Percentiles rank a stretch among this genome's conserved stretches.
Conservation (phyloP, 2,888 invertebrate species). For the Drosophila multiciliata region DNA sequence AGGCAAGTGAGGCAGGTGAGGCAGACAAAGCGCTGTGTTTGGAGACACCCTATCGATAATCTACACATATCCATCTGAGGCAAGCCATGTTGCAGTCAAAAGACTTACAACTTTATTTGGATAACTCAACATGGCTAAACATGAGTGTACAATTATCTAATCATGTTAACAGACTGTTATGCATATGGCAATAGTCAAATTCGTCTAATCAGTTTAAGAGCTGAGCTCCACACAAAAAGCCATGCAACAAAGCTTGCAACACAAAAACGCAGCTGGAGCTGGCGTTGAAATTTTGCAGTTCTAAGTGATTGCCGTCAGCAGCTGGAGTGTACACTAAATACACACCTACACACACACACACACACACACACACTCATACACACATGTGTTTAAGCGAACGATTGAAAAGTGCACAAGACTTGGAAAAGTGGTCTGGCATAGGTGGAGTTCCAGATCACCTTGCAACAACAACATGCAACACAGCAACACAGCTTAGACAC, state of each 20-base stretch:
- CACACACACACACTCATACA: not conserved
- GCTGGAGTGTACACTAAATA: not conserved
- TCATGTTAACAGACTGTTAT: slow-evolving; percentile 34
- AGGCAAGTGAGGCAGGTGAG: not conserved
- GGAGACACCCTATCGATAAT: not conserved
- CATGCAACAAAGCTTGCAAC: slow-evolving; percentile 31
- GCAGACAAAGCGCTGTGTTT: not conserved
- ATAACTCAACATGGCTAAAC: slow-evolving; percentile 2
- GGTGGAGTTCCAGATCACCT: slow-evolving; percentile 70
- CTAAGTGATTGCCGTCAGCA: slow-evolving; percentile 25
- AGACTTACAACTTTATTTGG: slow-evolving; percentile 24
- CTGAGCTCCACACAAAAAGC: slow-evolving; percentile 8
- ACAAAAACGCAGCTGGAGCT: slow-evolving; percentile 69
- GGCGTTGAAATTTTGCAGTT: slow-evolving; percentile 54
- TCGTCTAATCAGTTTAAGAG: slow-evolving; percentile 38
- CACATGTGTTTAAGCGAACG: slow-evolving; percentile 58
- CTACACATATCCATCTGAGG: not conserved
- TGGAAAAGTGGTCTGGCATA: slow-evolving; percentile 22
- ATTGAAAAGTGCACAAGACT: slow-evolving; percentile 16
- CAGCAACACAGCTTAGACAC: slow-evolving; percentile 18
- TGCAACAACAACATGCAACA: slow-evolving; percentile 23
- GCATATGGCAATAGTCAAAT: slow-evolving; percentile 16
- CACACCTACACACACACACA: not conserved
- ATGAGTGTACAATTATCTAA: slow-evolving; percentile 23
- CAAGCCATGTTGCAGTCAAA: not conserved